A percentile compares a stretch with the other conserved stretches of the same genome.
Conservation (phyloP, 2,113 vertebrate genomes). For the Sakesphorus luctuosus region DNA sequence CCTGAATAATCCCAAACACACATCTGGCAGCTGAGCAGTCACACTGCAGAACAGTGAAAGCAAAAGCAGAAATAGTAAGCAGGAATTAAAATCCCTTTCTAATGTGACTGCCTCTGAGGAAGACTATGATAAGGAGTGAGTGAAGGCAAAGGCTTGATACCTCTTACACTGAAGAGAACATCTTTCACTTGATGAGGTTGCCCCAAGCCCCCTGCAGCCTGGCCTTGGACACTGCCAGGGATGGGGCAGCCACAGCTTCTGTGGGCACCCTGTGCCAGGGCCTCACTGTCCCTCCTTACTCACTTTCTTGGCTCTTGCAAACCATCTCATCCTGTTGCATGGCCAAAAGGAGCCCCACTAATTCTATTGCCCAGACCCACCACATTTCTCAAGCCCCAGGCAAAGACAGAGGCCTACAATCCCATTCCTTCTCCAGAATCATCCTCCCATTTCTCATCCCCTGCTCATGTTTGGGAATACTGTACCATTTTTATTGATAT, state of each 20-base stretch:
- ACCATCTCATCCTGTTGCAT: background rate
- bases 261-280: background rate
- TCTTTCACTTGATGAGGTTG: background rate
- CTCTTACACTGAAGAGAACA: background rate
- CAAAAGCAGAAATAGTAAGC: background rate
- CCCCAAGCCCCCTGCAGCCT: background rate
- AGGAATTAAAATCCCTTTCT: background rate
- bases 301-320: background rate
- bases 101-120: background rate
- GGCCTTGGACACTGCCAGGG: background rate
- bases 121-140: background rate
- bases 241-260: background rate
- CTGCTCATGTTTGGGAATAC: background rate
- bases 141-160: background rate
- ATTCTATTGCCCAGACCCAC: background rate
- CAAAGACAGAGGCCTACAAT: rapidly evolving
- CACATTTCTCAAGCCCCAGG: background rate
- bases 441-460: background rate
- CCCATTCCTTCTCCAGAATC: background rate
- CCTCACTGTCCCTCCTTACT: background rate
- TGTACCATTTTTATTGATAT: conserved; percentile 71
- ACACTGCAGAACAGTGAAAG: background rate
- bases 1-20: background rate
- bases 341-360: background rate
- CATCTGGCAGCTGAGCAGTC: background rate